Base-by-base conservation (phyloP, 1,140 invertebrate species). In the Tetramorium simillimum region DNA sequence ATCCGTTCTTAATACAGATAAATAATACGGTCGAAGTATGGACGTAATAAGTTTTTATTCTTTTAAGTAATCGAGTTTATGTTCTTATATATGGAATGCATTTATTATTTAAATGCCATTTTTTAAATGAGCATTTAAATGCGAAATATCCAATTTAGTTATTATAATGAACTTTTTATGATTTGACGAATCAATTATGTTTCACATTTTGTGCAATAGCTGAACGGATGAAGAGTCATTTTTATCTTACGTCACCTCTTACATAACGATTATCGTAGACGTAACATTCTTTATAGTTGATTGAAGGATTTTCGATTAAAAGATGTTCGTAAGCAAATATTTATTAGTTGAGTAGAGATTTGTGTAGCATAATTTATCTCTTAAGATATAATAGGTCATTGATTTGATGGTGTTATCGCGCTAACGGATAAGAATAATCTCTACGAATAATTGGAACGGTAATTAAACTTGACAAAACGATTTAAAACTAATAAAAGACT, bases 11-110 rank as follows among this genome's bases (percentile, higher is more conserved):
- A 10, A 3, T 7, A 7, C 24, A n/a, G 7, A 37, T 75, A 46
- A 75, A 84, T 60, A 73, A 82, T 84, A 16, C n/a, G 49, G 4
- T 58, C 10, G 7, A 81, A 58, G 14, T 40, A 81, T 43, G 9
- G 6, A 43, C 6, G 16, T 51, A 10, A 1, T 70, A 21, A 12
- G 43, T 21, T 63, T 33, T 62, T n/a, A 28, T 43, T 56, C 12
- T 56, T 58, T 81, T n/a, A 21, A 43, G 10, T 28, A 28, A 2
- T 28, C 63, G 7, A 67, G 37, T 43, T 80, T 51, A 49, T 33
- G 10, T 63, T 12, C 7, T 28, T 62, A 12, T 2, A 56, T 21
- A 9, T 75, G 1, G 14, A 40, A 37, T 16, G 10, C 16, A 9
- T 28, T 40, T 43, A 18, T 76, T 60, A 60, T 18, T 2, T 16